A percentile compares a stretch with the other conserved stretches of the same genome.
These are phyloP conservation scores for Acanthisitta chloris DNA, from an alignment of 2,113 vertebrate species.

Conservation along the genomic window DNA sequence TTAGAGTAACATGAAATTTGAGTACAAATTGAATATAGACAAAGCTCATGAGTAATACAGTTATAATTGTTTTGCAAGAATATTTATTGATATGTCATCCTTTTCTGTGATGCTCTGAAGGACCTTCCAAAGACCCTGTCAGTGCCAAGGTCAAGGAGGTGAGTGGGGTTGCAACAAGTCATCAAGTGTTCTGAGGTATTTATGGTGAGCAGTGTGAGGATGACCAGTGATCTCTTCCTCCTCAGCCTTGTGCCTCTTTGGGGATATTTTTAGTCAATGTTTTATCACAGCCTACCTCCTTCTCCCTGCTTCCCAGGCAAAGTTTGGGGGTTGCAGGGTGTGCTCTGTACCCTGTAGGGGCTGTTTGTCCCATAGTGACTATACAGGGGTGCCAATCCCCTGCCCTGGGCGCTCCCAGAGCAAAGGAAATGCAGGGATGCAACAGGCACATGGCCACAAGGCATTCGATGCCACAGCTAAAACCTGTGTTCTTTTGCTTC, in stretches of 20 bases:
- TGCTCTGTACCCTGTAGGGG: not conserved
- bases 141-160: not conserved
- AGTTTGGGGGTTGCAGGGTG: not conserved
- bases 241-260: not conserved
- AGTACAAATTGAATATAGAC: not conserved
- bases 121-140: not conserved
- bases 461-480: not conserved
- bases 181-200: not conserved
- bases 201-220: not conserved
- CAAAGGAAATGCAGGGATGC: not conserved
- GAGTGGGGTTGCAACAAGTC: not conserved
- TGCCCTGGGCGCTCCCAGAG: not conserved
- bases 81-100: not conserved
- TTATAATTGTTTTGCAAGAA: not conserved
- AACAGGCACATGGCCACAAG: fast-evolving
- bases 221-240: not conserved
- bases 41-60: not conserved
- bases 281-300: not conserved
- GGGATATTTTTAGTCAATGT: not conserved
- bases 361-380: not conserved
- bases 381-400: fast-evolving
- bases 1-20: not conserved
- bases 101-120: not conserved
- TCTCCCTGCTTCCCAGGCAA: not conserved
- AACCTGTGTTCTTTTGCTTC: not conserved